These are phyloP conservation scores for Pseudomyrmex cubaensis DNA, from an alignment of 1,140 invertebrate genomes.

Conservation along the genomic window DNA sequence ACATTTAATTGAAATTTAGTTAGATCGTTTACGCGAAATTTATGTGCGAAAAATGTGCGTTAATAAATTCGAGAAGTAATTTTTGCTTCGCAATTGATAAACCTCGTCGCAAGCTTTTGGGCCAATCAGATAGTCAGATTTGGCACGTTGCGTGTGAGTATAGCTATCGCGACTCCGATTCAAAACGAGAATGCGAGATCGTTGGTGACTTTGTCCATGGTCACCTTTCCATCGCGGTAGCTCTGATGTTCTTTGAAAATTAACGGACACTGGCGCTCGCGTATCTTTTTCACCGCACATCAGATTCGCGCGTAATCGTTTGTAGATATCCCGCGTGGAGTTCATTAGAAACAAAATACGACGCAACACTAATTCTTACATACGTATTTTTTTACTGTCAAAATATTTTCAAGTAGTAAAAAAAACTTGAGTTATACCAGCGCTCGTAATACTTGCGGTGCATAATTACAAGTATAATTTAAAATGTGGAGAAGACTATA, in stretches of 20 bases:
- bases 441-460: no score
- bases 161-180: conserved; percentile 87
- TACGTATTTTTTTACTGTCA: no score
- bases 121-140: conserved; percentile 74
- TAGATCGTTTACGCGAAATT: no score
- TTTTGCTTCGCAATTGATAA: no score
- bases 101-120: conserved; percentile 66
- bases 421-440: neutral
- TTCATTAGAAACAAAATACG: conserved; percentile 72
- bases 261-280: conserved; percentile 78
- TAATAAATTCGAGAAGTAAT: neutral
- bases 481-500: neutral
- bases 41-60: no score
- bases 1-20: no score
- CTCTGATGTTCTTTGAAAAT: conserved; percentile 87
- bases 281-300: conserved; percentile 78
- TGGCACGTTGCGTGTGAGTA: conserved; percentile 86
- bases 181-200: conserved; percentile 88
- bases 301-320: conserved; percentile 87
- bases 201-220: conserved; percentile 88
- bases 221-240: conserved; percentile 87
- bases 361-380: neutral
- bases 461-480: neutral
- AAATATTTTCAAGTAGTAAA: neutral
- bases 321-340: conserved; percentile 88